Base-by-base conservation (phyloP, 2,113 vertebrate genomes). In the Heloderma charlesbogerti region DNA sequence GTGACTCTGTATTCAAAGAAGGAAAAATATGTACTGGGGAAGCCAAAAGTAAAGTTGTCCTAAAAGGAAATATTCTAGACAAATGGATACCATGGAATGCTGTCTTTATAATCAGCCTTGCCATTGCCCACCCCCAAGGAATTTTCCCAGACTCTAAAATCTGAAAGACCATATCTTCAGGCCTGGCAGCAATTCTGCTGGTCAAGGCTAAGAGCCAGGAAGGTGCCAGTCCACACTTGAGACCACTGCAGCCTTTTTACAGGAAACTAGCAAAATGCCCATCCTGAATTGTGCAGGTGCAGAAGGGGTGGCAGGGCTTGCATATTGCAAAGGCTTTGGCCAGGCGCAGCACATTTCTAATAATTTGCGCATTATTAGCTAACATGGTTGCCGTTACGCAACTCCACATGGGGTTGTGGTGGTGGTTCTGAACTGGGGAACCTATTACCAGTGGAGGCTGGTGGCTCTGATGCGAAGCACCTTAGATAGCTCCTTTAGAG, bases 11-110 rank as follows among this genome's bases (percentile, higher is more conserved):
- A 63, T 43, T 0, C 34, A 37, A 87, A 71, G 43, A 87, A 94
- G 37, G 31, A 0, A 2, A 40, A 54, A 89, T 37, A 34, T 66
- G 83, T 34, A 86, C 0, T 0, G 74, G 0, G 0, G 88, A n/a
- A 94, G 89, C 90, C 86, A 89, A 87, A 75, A 89, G 16, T 20
- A 90, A 88, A 84, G 43, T 0, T 25, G 40, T 78, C 91, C 40
- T 79, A 83, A 88, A 80, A 90, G 72, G 88, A 94, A 86, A 81
- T 66, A 86, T 1, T 43, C 34, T 88, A 91, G 88, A 66, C 54
- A 86, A 86, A 84, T 31, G 84, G 51, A 92, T 92, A 88, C 69
- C 48, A 13, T 0, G 7, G 34, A 87, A 86, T 0, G 0, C 9
- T 0, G 74, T 15, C 79, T 83, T 92, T 51, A 43, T 87, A 31